These are phyloP conservation scores for Meandrusa payeni DNA, from an alignment of 2,888 invertebrate genomes.

Conservation along the genomic window DNA sequence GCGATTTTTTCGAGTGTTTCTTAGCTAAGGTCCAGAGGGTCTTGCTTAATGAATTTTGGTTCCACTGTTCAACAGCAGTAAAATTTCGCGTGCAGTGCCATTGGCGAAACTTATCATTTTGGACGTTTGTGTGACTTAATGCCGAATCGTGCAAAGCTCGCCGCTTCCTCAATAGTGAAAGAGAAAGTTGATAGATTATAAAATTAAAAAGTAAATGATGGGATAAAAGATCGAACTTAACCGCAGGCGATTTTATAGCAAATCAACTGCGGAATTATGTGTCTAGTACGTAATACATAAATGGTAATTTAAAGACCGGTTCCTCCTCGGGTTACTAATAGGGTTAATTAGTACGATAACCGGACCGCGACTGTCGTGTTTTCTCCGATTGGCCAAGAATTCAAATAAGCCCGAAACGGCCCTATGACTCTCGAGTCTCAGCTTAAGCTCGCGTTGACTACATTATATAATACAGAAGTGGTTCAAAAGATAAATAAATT, in stretches of 20 bases:
- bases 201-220: neutral
- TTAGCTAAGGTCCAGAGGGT: conserved; percentile 36
- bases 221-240: neutral
- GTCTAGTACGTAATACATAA: conserved; percentile 5
- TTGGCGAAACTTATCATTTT: no score
- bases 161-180: neutral
- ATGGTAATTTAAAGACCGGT: conserved; percentile 20
- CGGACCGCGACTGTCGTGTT: conserved; percentile 9
- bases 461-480: no score
- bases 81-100: neutral
- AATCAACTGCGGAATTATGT: conserved; percentile 18
- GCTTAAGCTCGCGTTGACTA: conserved; percentile 4
- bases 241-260: conserved; percentile 10
- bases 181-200: conserved; percentile 16
- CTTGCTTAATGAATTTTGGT: conserved; percentile 25
- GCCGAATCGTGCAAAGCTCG: neutral
- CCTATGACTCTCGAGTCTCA: conserved; percentile 3
- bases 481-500: no score
- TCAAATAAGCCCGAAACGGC: conserved; percentile 13
- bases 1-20: conserved; percentile 60
- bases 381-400: conserved; percentile 18
- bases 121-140: neutral
- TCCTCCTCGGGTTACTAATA: conserved; percentile 16
- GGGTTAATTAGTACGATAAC: conserved; percentile 18
- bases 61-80: conserved; percentile 3